A percentile compares a stretch with the other conserved stretches of the same genome.
These are phyloP conservation scores for Parauchenoglanis ngamensis DNA, from an alignment of 2,797 vertebrate genomes.

Conservation along the genomic window DNA sequence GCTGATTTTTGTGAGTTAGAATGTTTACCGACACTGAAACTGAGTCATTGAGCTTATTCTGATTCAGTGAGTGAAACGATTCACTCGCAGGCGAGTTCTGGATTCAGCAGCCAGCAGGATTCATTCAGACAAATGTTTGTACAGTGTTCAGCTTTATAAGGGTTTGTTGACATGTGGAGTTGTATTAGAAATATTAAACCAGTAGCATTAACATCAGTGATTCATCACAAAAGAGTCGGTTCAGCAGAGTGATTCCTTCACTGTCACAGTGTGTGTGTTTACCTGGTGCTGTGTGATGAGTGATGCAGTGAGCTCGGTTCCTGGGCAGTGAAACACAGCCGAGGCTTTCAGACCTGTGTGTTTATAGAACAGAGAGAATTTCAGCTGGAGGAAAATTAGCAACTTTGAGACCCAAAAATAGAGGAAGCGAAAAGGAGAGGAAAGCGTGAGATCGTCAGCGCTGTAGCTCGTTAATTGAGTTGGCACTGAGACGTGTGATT, in stretches of 20 bases:
- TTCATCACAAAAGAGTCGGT: not conserved
- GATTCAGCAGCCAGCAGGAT: too few species aligned
- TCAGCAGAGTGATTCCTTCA: not conserved
- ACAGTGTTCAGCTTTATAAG: not conserved
- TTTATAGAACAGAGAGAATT: conserved; percentile 13
- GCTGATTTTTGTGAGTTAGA: not conserved
- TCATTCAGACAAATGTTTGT: too few species aligned
- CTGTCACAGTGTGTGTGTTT: not conserved
- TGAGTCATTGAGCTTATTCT: not conserved
- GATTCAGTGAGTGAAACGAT: not conserved
- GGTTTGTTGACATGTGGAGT: not conserved
- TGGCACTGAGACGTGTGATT: conserved; percentile 21
- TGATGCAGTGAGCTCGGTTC: too few species aligned
- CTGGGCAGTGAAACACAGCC: not conserved
- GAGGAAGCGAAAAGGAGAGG: not conserved
- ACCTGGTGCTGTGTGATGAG: not conserved
- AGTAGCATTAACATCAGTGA: not conserved
- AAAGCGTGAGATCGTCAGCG: not conserved
- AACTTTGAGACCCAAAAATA: conserved; percentile 5
- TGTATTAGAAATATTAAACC: not conserved
- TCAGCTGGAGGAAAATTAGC: not conserved
- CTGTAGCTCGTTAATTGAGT: conserved; percentile 3
- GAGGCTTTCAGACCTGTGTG: not conserved
- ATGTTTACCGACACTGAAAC: not conserved
- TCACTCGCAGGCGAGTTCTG: not conserved